Evolutionary conservation across 2,797 vertebrate species (phyloP), one percentile per base, ranked within the genome.

Genomic region (Liparis tanakae): DNA sequence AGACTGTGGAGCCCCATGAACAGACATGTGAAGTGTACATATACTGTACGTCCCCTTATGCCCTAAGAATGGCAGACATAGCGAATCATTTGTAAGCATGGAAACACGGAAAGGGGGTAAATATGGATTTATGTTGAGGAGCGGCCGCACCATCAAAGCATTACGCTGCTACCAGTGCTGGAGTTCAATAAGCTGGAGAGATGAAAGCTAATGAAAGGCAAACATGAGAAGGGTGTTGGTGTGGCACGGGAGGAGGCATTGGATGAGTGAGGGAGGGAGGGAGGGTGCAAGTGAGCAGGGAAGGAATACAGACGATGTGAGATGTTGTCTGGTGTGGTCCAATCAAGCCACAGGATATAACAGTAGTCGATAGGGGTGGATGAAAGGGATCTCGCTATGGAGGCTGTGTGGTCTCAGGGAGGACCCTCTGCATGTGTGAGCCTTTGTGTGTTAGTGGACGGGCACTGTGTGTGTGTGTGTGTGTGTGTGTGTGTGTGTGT

Each of bases 191-290:
- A 92, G 87, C 87, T 82, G 85, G 74, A 88, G 85, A 93, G 94
- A 94, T 94, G 93, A 94, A 94, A 94, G 94, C 92, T 93, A 94
- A 94, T 94, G 94, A 95, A 94, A 93, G 91, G 89, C 92, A 94
- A 93, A 93, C 92, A 94, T 57, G 77, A 80, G 88, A 79, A 78
- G 83, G 80, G 85, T 80, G 85, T 77, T 67, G 86, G 81, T 86
- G 77, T 81, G 74, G 71, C 69, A 70, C 69, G 33, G 67, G 75
- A 72, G 76, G 76, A 56, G 67, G 79, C 73, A 67, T 81, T 77
- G 78, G 80, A 74, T 39, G 70, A 67, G 61, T 36, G 48, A 44
- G 72, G 2, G 59, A 60, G 56, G 34, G n/a, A 56, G 50, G 51
- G 66, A 61, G 71, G 51, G 71, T 18, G 72, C 0, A 15, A 72